A percentile compares a stretch with the other conserved stretches of the same genome.
phyloP scores from a whole-genome alignment of 2,888 invertebrate species.

The Camponotus fellah region DNA sequence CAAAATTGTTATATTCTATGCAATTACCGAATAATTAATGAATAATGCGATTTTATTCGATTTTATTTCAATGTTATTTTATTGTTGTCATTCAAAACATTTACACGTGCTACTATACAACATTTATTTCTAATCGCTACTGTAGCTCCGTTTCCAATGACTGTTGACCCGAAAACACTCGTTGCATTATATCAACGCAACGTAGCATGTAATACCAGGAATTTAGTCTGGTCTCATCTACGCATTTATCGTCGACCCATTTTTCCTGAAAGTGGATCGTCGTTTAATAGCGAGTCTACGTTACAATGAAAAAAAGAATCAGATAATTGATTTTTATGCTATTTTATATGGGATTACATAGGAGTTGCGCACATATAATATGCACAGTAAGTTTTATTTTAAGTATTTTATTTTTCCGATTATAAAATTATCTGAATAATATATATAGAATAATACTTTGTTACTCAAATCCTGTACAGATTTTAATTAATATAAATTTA shows the following conservation, averaged over 20 bases:
- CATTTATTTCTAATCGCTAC: slow-evolving; percentile 54
- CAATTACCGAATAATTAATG: not conserved
- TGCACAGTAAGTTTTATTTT: not conserved
- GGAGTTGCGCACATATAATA: not conserved
- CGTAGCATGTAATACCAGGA: slow-evolving; percentile 53
- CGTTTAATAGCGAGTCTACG: not conserved
- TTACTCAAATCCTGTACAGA: not conserved
- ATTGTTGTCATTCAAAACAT: slow-evolving; percentile 1
- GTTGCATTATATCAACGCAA: slow-evolving; percentile 57
- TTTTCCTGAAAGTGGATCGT: not conserved
- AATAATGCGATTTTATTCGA: not conserved
- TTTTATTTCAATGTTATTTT: too few relatives aligned
- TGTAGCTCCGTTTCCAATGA: slow-evolving; percentile 46
- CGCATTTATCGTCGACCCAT: slow-evolving; percentile 9
- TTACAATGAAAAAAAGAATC: not conserved
- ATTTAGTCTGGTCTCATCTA: slow-evolving; percentile 37
- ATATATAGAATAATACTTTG: not conserved
- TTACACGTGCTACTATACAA: slow-evolving; percentile 11
- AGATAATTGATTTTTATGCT: not conserved
- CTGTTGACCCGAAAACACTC: slow-evolving; percentile 58
- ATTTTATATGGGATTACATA: not conserved
- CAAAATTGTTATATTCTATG: not conserved
- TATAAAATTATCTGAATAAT: not conserved
- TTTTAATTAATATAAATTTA: not conserved
- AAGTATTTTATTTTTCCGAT: not conserved